phyloP scores from a whole-genome alignment of 2,113 vertebrate species.

The Ammospiza caudacuta region DNA sequence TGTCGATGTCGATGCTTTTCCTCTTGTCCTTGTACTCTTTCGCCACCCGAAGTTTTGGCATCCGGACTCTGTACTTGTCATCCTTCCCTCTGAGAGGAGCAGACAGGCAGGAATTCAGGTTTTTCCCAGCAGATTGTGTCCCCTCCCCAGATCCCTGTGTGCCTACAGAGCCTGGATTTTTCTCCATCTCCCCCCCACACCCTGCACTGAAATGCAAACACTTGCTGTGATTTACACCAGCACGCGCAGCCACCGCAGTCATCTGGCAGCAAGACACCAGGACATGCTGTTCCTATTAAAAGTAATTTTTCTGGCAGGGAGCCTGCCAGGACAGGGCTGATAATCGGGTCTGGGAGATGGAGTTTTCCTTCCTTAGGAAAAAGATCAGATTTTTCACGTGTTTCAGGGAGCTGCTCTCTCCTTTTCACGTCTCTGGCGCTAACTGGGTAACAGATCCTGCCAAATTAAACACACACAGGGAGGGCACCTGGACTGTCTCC shows the following conservation, averaged over 20 bases:
- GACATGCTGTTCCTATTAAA: constrained; percentile 43
- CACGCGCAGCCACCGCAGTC: neutral
- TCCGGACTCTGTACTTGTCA: constrained; percentile 76
- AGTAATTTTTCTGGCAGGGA: constrained; percentile 49
- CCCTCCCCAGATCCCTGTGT: neutral
- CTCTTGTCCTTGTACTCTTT: constrained; percentile 58
- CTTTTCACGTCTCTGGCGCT: neutral
- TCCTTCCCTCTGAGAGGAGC: constrained; percentile 74
- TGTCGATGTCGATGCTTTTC: neutral
- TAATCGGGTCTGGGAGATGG: neutral
- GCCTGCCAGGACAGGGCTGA: neutral
- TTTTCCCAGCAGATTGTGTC: neutral
- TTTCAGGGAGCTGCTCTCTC: neutral
- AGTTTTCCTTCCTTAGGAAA: constrained; percentile 31
- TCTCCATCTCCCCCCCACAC: neutral
- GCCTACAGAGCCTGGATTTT: neutral
- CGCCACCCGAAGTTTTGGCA: constrained; percentile 76
- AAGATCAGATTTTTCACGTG: neutral
- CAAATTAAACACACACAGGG: neutral
- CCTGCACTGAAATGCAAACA: constrained; percentile 2
- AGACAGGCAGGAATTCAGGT: neutral
- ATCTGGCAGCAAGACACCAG: constrained; percentile 8
- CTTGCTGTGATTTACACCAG: constrained; percentile 1
- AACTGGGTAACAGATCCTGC: neutral
- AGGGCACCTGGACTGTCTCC: neutral